phyloP scores from a whole-genome alignment of 2,797 vertebrate species.

The Channa striata region DNA sequence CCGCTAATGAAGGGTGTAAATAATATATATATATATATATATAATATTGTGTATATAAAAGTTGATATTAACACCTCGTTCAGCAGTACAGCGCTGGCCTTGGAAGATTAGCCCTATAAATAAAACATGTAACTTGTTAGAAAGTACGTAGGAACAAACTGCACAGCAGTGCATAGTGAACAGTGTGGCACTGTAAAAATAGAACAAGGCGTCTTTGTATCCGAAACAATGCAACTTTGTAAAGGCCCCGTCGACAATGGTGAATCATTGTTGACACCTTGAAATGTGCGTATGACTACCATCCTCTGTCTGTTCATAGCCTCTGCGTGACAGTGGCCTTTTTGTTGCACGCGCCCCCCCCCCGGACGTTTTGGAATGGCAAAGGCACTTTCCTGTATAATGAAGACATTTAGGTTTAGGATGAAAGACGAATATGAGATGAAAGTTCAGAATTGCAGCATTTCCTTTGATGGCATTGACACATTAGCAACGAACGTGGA shows the following conservation, averaged over 20 bases:
- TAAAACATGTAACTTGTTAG: conserved; percentile 12
- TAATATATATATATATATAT: neutral
- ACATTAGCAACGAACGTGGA: no score
- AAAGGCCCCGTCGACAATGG: neutral
- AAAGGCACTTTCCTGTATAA: no score
- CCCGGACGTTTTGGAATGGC: no score
- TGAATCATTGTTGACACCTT: conserved; percentile 3
- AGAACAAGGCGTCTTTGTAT: conserved; percentile 27
- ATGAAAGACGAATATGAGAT: no score
- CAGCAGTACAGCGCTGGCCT: neutral
- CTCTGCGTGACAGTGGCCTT: neutral
- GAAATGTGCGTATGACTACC: neutral
- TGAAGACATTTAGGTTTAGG: no score
- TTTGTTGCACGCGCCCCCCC: neutral
- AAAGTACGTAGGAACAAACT: neutral
- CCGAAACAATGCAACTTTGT: conserved; percentile 15
- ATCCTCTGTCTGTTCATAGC: neutral
- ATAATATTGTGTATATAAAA: no score
- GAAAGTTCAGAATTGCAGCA: no score
- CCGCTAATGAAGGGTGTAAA: neutral
- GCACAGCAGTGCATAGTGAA: neutral
- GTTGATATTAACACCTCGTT: neutral
- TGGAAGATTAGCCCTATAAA: conserved; percentile 26
- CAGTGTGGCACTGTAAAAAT: neutral
- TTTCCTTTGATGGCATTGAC: no score